phyloP scores from a whole-genome alignment of 2,113 vertebrate genomes.

The Proterorhinus semilunaris region DNA sequence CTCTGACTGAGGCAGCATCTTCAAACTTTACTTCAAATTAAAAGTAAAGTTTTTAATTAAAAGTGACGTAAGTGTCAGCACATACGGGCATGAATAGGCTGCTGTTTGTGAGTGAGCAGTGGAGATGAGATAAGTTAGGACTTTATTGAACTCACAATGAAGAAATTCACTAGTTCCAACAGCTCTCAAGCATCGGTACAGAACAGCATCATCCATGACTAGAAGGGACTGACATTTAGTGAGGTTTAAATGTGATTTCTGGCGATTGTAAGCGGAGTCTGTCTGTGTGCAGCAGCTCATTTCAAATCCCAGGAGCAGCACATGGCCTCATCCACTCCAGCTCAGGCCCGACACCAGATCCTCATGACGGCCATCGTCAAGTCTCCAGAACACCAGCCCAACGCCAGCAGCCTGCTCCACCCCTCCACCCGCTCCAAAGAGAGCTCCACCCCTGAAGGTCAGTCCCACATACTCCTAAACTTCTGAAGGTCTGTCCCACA shows the following conservation, averaged over 20 bases:
- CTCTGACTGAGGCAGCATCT: too few species aligned
- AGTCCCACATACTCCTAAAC: conserved; percentile 20
- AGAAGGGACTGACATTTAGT: too few species aligned
- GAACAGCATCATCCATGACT: too few species aligned
- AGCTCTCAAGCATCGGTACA: too few species aligned
- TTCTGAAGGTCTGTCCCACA: neutral
- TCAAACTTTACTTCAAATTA: too few species aligned
- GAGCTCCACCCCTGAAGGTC: conserved; percentile 92
- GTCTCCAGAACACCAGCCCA: conserved; percentile 95
- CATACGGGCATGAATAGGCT: too few species aligned
- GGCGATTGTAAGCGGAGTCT: neutral
- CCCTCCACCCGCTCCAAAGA: conserved; percentile 93
- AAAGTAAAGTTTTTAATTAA: too few species aligned
- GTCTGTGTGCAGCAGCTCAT: conserved; percentile 82
- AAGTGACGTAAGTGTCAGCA: too few species aligned
- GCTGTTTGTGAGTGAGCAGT: too few species aligned
- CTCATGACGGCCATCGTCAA: conserved; percentile 98
- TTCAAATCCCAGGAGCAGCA: conserved; percentile 95
- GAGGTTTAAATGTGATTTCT: too few species aligned
- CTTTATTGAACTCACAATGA: too few species aligned
- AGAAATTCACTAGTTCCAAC: neutral
- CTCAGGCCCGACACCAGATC: conserved; percentile 94
- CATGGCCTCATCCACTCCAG: conserved; percentile 86
- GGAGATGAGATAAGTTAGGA: too few species aligned
- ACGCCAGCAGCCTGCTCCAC: conserved; percentile 90